Percentiles rank a stretch among this genome's conserved stretches.
Evolutionary conservation across 1,140 invertebrate genomes (phyloP).

Genomic region (Thalassaphorura encarpata): DNA sequence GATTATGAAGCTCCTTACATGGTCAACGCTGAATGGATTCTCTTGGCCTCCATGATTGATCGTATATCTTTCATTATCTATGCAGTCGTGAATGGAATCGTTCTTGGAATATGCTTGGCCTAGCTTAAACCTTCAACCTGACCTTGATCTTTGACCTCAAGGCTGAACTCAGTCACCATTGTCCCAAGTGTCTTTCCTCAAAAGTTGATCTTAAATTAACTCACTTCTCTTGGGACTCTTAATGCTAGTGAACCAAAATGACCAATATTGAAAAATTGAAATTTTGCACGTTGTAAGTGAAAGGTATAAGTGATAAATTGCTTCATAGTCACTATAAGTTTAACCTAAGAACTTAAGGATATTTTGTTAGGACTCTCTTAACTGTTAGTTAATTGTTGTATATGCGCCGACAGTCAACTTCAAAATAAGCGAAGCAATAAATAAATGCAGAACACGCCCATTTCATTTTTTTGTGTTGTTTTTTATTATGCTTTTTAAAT

Average conservation of each 20-base stretch:
- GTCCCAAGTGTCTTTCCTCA: not conserved
- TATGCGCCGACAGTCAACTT: too few species aligned
- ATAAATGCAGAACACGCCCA: too few species aligned
- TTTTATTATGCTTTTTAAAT: too few species aligned
- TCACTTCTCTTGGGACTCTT: not conserved
- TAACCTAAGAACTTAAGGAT: too few species aligned
- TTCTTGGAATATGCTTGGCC: conserved; percentile 20
- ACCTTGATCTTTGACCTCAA: not conserved
- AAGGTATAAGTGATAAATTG: too few species aligned
- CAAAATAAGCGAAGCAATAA: too few species aligned
- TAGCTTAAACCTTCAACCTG: not conserved
- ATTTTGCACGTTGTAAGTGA: not conserved
- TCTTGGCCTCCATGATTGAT: conserved; percentile 30
- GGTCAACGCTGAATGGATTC: conserved; percentile 29
- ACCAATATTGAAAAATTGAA: not conserved
- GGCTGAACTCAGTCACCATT: not conserved
- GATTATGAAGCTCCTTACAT: conserved; percentile 14
- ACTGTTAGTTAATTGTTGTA: too few species aligned
- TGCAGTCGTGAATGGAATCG: conserved; percentile 20
- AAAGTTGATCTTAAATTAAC: not conserved
- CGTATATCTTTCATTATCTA: conserved; percentile 25
- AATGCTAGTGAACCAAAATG: not conserved
- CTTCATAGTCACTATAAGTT: too few species aligned
- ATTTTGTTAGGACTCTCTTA: too few species aligned
- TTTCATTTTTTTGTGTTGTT: too few species aligned